Base-by-base conservation (phyloP, 1,140 invertebrate genomes). In the Parasteatoda tepidariorum region DNA sequence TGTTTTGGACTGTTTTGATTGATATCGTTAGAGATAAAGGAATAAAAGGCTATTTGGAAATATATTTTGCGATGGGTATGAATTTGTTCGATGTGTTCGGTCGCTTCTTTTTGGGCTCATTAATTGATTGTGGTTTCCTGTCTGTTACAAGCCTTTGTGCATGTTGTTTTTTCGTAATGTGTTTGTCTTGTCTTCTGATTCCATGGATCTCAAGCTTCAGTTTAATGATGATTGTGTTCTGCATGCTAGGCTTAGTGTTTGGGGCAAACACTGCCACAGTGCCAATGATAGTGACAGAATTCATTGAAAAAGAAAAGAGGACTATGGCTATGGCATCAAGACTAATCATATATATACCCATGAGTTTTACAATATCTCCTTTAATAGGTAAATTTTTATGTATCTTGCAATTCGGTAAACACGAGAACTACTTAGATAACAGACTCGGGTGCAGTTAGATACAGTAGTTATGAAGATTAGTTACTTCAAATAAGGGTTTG, bases 271-370 rank as follows among this genome's bases (percentile, higher is more conserved):
- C 55, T 13, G 55, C 48, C 18, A 55, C n/a, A 3, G 30, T 55
- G 15, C 68, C 68, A 1, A 48, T 26, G 4, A 71, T 71, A 26
- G 28, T 71, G 3, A 57, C 28, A 13, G 13, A 57, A 7, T 71
- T 71, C 41, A 55, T 71, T 38, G 22, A 57, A 28, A 54, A 54
- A 22, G 54, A 71, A 1, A 1, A 28, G 4, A 71, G 68, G 22
- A 71, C 68, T 4, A 71, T 71, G 68, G 68, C 68, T 26, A 71
- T 55, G 68, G 68, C 68, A 11, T 71, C 68, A 4, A 54, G 68
- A 15, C 15, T n/a, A 3, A 15, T 55, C 13, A 7, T 71, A 22
- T 28, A 54, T 31, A 48, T 38, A 31, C 68, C 41, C 11, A 71
- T 71, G 68, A 57, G 68, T 7, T 48, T 54, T 13, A 30, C 68